A percentile compares a stretch with the other conserved stretches of the same genome.
These are phyloP conservation scores for Nymphalis io DNA, from an alignment of 1,140 invertebrate species.

Conservation along the genomic window DNA sequence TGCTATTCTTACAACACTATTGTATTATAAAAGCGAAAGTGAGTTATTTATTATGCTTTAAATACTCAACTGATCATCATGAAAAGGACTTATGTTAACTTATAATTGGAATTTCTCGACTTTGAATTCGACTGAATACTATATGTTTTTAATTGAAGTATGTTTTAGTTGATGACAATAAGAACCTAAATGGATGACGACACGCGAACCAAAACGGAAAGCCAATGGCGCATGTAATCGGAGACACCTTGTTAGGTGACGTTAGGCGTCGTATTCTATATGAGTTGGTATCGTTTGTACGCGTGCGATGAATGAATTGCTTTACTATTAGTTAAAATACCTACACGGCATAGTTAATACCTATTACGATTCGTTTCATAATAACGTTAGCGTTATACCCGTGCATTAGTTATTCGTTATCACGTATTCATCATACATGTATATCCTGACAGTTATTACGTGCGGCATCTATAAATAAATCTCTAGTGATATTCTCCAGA, in stretches of 20 bases:
- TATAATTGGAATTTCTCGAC: too few relatives aligned
- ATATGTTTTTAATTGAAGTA: neutral
- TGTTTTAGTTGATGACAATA: slow-evolving; percentile 20
- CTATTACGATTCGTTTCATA: slow-evolving; percentile 9
- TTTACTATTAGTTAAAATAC: slow-evolving; percentile 13
- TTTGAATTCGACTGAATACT: neutral
- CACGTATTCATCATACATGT: slow-evolving; percentile 6
- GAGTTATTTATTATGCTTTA: too few relatives aligned
- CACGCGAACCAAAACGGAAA: slow-evolving; percentile 38
- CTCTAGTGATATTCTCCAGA: slow-evolving; percentile 10
- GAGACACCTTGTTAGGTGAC: slow-evolving; percentile 44
- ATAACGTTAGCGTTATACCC: neutral
- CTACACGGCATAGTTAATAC: slow-evolving; percentile 2
- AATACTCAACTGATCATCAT: too few relatives aligned
- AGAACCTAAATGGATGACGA: slow-evolving; percentile 42
- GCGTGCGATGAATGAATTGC: slow-evolving; percentile 13
- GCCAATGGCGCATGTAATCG: slow-evolving; percentile 46
- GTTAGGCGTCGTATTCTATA: slow-evolving; percentile 28
- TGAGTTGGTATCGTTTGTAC: slow-evolving; percentile 9
- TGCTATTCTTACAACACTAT: too few relatives aligned
- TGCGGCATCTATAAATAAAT: slow-evolving; percentile 1
- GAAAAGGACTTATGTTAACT: too few relatives aligned
- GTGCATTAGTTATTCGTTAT: slow-evolving; percentile 13
- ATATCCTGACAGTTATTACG: slow-evolving; percentile 3
- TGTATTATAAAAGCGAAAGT: too few relatives aligned